A percentile compares a stretch with the other conserved stretches of the same genome.
Evolutionary conservation across 35 echinoderm and acorn worm genomes (phyloP).

Genomic region (Apostichopus parvimensis): DNA sequence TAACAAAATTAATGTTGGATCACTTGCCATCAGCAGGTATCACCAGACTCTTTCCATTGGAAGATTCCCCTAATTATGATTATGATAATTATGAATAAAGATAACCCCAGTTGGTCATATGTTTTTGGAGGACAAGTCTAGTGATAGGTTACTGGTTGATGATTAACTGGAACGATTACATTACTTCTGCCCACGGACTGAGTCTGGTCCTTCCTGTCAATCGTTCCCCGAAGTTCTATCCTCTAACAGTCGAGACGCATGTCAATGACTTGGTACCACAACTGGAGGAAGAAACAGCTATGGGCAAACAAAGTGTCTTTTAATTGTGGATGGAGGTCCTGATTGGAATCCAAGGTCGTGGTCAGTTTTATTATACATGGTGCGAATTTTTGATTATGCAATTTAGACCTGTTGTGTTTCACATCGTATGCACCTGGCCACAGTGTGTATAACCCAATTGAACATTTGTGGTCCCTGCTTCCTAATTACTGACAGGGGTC

Average conservation of each 20-base stretch:
- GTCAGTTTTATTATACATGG: conserved; percentile 36
- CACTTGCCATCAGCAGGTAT: no score
- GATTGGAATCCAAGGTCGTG: conserved; percentile 52
- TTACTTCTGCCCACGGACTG: no score
- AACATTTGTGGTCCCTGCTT: conserved; percentile 44
- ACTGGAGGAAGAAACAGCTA: background rate
- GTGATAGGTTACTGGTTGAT: no score
- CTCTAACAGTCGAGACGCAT: conserved; percentile 16
- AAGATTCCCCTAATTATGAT: no score
- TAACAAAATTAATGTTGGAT: no score
- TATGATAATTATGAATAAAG: no score
- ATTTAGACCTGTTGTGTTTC: conserved; percentile 6
- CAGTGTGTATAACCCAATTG: conserved; percentile 42
- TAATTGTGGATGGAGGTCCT: conserved; percentile 46
- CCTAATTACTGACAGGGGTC: conserved; percentile 21
- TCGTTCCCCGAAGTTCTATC: conserved; percentile 34
- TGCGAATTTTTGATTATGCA: background rate
- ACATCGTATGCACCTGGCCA: conserved; percentile 38
- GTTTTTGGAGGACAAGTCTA: no score
- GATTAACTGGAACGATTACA: no score
- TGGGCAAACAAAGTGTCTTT: conserved; percentile 11
- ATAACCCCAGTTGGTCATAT: no score
- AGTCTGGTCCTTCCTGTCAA: background rate
- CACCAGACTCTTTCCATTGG: no score
- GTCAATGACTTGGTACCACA: no score